Evolutionary conservation across 1,140 invertebrate species (phyloP).

Genomic region (Bilobella aurantiaca): DNA sequence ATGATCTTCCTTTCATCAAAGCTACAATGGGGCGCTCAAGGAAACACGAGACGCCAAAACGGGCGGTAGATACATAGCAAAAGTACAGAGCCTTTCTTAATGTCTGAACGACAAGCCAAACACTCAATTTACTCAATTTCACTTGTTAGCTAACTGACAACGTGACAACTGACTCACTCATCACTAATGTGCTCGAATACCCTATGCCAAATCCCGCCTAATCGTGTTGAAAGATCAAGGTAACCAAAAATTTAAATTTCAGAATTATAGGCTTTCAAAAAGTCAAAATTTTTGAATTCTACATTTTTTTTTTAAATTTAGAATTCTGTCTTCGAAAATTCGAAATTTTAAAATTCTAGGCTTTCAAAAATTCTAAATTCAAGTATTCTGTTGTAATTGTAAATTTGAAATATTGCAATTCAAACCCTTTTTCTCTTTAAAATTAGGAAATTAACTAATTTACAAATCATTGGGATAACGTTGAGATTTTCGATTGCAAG

Average conservation of each 20-base stretch:
- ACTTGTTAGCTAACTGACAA: not conserved
- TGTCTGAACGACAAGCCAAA: not conserved
- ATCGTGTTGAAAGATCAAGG: not conserved
- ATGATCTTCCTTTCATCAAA: not conserved
- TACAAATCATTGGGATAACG: too few relatives aligned
- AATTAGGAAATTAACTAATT: too few relatives aligned
- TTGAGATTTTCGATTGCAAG: too few relatives aligned
- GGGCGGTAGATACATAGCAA: too few relatives aligned
- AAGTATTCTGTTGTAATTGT: too few relatives aligned
- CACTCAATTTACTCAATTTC: not conserved
- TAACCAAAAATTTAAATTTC: not conserved
- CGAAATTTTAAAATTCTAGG: too few relatives aligned
- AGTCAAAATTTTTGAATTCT: not conserved
- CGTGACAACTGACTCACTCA: not conserved
- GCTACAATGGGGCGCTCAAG: not conserved
- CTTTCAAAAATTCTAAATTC: too few relatives aligned
- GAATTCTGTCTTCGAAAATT: not conserved
- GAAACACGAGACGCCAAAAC: not conserved
- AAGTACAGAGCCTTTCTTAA: not conserved
- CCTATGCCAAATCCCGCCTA: not conserved
- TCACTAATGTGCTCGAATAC: not conserved
- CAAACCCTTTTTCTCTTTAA: too few relatives aligned
- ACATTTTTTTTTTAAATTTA: not conserved
- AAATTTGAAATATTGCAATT: too few relatives aligned
- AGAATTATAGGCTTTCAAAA: too few relatives aligned